Evolutionary conservation across 37 sponge, comb jelly and placozoan species (phyloP).

Genomic region (Aphrocallistes beatrix): DNA sequence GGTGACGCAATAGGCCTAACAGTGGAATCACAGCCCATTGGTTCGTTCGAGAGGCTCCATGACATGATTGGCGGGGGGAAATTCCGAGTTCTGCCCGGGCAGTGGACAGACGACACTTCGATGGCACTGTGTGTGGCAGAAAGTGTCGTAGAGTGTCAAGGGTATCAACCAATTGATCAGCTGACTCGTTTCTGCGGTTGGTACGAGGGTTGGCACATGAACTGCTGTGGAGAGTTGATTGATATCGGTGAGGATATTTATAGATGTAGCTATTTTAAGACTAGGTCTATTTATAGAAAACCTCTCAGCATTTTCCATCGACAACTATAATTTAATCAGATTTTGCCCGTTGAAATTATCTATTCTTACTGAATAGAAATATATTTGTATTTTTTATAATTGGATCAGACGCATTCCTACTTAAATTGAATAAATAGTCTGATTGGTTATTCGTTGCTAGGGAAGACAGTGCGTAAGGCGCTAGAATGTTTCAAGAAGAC

Average conservation of each 20-base stretch:
- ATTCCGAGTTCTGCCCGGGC: constrained; percentile 60
- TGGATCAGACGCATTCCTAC: too few relatives aligned
- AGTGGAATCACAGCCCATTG: constrained; percentile 58
- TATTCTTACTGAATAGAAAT: too few relatives aligned
- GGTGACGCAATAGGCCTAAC: constrained; percentile 78
- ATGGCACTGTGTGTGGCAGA: constrained; percentile 85
- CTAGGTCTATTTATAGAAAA: too few relatives aligned
- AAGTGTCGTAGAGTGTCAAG: constrained; percentile 67
- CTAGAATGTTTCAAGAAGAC: constrained; percentile 31
- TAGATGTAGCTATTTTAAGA: too few relatives aligned
- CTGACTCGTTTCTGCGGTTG: constrained; percentile 44
- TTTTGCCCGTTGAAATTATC: too few relatives aligned
- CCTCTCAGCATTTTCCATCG: too few relatives aligned
- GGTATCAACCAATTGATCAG: constrained; percentile 60
- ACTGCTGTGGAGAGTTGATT: constrained; percentile 12
- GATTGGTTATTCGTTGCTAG: constrained; percentile 11
- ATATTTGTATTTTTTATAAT: too few relatives aligned
- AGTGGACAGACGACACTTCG: constrained; percentile 93
- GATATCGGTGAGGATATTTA: neutral
- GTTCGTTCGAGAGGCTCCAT: constrained; percentile 44
- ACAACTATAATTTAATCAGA: too few relatives aligned
- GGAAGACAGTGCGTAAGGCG: constrained; percentile 42
- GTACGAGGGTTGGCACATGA: constrained; percentile 43
- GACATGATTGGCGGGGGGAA: constrained; percentile 81
- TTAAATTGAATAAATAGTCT: too few relatives aligned